Conservation (phyloP, 1,140 invertebrate genomes). For the Akabosia matsudoensis region DNA sequence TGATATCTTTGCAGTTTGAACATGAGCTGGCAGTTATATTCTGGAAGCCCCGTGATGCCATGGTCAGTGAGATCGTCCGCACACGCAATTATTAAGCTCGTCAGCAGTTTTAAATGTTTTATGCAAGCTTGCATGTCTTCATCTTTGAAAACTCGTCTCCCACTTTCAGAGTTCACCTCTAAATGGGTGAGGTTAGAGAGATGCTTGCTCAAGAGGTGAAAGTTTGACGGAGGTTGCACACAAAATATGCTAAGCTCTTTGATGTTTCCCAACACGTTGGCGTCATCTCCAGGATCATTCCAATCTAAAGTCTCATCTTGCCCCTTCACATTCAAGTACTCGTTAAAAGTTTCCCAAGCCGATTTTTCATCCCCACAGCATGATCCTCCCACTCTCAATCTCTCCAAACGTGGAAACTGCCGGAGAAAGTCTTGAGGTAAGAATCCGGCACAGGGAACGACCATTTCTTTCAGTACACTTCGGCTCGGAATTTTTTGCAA, state of each 20-base stretch:
- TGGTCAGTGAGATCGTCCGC: constrained; percentile 3
- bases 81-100: background rate
- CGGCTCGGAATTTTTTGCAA: background rate
- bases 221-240: background rate
- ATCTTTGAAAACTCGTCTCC: background rate
- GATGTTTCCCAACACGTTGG: background rate
- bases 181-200: background rate
- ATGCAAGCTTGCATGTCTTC: background rate
- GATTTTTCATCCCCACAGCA: background rate
- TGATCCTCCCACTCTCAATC: background rate
- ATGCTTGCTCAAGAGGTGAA: background rate
- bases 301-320: background rate
- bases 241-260: background rate
- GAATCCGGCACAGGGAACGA: background rate
- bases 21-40: background rate
- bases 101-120: background rate
- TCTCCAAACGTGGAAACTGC: background rate
- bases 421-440: background rate
- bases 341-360: background rate
- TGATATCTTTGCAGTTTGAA: background rate
- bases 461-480: background rate
- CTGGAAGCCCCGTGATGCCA: background rate
- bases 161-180: background rate
- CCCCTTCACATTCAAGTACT: background rate
- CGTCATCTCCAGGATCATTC: background rate